Conservation (phyloP, 92 coral and sea anemone genomes). For the Scolanthus callimorphus region DNA sequence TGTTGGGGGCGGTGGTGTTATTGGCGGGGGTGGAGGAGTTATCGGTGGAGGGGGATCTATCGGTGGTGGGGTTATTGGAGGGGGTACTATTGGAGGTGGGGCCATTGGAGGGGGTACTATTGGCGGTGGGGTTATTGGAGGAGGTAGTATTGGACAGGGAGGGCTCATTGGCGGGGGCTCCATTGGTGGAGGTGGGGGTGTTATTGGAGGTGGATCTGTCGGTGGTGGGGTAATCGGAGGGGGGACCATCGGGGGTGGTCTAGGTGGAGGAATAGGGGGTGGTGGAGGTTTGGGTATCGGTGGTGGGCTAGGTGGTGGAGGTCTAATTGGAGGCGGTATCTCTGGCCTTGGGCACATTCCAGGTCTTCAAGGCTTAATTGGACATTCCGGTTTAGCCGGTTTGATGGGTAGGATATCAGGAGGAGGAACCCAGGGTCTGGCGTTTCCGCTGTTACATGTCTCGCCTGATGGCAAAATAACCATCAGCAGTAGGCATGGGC, state of each 20-base stretch:
- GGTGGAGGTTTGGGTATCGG: neutral
- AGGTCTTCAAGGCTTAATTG: neutral
- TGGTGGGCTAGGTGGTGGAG: neutral
- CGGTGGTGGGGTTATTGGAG: constrained; percentile 1
- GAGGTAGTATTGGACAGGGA: constrained; percentile 5
- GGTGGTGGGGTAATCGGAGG: neutral
- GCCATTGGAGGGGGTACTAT: constrained; percentile 5
- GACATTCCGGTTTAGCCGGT: neutral
- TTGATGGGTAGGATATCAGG: neutral
- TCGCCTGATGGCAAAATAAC: constrained; percentile 27
- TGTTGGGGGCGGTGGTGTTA: neutral
- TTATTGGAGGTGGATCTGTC: neutral
- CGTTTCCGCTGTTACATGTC: constrained; percentile 14
- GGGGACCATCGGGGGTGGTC: neutral
- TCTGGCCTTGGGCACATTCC: neutral
- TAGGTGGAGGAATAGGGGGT: neutral
- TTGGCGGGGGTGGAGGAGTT: neutral
- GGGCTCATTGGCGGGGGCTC: neutral
- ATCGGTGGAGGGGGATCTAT: neutral
- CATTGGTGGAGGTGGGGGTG: neutral
- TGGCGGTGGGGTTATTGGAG: neutral
- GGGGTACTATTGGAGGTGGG: neutral
- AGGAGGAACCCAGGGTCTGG: constrained; percentile 8
- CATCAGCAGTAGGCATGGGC: constrained; percentile 6
- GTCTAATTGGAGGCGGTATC: neutral